phyloP scores from a whole-genome alignment of 2,888 invertebrate species.

The Sabatieria punctata region DNA sequence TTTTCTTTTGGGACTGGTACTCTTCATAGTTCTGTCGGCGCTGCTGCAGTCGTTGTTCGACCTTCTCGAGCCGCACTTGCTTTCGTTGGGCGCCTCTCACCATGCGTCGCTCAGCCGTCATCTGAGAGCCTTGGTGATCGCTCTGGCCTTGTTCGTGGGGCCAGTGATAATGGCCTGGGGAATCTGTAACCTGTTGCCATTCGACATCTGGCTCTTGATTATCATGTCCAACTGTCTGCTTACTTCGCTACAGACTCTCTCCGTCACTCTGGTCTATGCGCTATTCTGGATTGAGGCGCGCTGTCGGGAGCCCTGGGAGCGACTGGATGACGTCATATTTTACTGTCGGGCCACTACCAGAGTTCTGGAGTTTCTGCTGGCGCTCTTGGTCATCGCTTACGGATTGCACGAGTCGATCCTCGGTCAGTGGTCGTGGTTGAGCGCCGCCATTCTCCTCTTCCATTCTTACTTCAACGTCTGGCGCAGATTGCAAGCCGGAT shows the following conservation, averaged over 20 bases:
- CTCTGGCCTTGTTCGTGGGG: slow-evolving; percentile 14
- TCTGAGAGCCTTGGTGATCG: slow-evolving; percentile 32
- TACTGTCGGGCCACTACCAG: slow-evolving; percentile 37
- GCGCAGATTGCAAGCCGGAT: slow-evolving; percentile 38
- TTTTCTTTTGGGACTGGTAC: slow-evolving; percentile 39
- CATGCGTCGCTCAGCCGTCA: slow-evolving; percentile 32
- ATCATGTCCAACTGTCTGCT: slow-evolving; percentile 40
- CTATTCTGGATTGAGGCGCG: slow-evolving; percentile 38
- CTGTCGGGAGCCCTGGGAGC: slow-evolving; percentile 37
- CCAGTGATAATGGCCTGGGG: slow-evolving; percentile 15
- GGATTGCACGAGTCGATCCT: slow-evolving; percentile 27
- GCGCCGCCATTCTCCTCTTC: slow-evolving; percentile 34
- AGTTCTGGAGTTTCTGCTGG: slow-evolving; percentile 39
- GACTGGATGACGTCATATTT: slow-evolving; percentile 40
- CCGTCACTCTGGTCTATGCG: slow-evolving; percentile 38
- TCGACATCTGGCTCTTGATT: slow-evolving; percentile 31
- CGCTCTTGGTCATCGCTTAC: slow-evolving; percentile 40
- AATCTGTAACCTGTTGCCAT: slow-evolving; percentile 15
- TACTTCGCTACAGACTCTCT: slow-evolving; percentile 38
- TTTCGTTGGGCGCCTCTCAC: slow-evolving; percentile 38
- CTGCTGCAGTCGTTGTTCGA: slow-evolving; percentile 43
- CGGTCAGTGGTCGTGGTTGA: slow-evolving; percentile 17
- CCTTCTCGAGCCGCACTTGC: slow-evolving; percentile 39
- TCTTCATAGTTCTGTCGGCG: slow-evolving; percentile 42
- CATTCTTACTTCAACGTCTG: slow-evolving; percentile 43